A percentile compares a stretch with the other conserved stretches of the same genome.
These are phyloP conservation scores for Nephila pilipes DNA, from an alignment of 1,140 invertebrate species.

Conservation along the genomic window DNA sequence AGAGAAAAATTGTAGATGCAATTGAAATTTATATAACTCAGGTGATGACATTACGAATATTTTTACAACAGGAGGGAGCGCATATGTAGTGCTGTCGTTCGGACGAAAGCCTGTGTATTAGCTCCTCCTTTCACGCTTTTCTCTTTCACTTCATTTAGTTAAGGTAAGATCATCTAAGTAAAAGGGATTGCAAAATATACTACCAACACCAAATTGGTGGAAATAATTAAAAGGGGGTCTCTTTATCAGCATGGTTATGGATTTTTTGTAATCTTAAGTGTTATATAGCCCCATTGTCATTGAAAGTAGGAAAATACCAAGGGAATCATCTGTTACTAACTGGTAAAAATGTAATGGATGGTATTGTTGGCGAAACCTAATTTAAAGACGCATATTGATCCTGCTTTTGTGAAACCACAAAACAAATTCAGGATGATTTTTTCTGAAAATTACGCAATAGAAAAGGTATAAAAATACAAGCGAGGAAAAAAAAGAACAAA, in stretches of 20 bases:
- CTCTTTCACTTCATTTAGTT: background rate
- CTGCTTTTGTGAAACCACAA: constrained; percentile 11
- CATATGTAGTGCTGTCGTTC: background rate
- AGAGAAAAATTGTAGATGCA: background rate
- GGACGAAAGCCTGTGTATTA: constrained; percentile 7
- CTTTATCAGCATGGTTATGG: constrained; percentile 52
- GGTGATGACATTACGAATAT: background rate
- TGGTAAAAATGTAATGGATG: constrained; percentile 27
- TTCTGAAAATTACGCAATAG: background rate
- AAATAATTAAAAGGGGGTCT: constrained; percentile 13
- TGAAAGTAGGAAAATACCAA: constrained; percentile 5
- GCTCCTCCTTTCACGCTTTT: background rate
- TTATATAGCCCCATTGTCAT: background rate
- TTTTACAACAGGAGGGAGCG: background rate
- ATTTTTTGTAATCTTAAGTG: constrained; percentile 9
- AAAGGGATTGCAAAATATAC: constrained; percentile 12
- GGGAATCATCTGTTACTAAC: constrained; percentile 26
- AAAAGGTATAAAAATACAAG: constrained; percentile 51
- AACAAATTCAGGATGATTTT: constrained; percentile 59
- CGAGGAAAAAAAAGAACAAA: background rate
- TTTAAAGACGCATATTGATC: constrained; percentile 29
- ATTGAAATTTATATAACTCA: background rate
- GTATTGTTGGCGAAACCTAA: background rate
- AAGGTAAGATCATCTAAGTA: background rate
- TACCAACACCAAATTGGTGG: constrained; percentile 50